These are phyloP conservation scores for Lepidocyrtinus sp. DNA, from an alignment of 2,888 invertebrate genomes.

Conservation along the genomic window DNA sequence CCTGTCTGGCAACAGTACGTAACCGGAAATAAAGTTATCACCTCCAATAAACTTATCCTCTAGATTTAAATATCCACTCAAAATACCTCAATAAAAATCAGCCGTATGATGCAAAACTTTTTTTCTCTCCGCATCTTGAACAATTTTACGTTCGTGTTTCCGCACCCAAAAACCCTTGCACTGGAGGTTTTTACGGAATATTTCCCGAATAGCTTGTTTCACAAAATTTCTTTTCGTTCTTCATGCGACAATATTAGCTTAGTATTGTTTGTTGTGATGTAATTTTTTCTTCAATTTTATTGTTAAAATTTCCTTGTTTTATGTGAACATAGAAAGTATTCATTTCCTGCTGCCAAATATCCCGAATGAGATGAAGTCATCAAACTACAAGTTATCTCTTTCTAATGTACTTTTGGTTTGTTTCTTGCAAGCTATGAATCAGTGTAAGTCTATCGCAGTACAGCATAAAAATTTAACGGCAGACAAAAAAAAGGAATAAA, in stretches of 20 bases:
- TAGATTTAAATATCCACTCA: not conserved
- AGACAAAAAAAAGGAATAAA: no score
- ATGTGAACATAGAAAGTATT: not conserved
- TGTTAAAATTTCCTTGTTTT: not conserved
- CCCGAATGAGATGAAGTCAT: not conserved
- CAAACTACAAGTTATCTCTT: not conserved
- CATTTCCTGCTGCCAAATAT: not conserved
- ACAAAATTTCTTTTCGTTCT: no score
- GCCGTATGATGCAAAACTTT: no score
- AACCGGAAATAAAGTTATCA: slow-evolving; percentile 12
- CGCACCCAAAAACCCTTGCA: not conserved
- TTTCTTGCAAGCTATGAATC: not conserved
- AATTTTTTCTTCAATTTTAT: not conserved
- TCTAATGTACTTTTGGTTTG: not conserved
- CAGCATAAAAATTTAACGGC: not conserved
- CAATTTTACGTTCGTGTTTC: not conserved
- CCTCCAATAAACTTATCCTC: not conserved
- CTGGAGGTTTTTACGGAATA: not conserved
- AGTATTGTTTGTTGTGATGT: not conserved
- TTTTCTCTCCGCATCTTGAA: no score
- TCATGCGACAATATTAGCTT: not conserved
- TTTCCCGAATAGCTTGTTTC: not conserved
- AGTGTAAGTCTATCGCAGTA: not conserved
- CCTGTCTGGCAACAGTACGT: not conserved
- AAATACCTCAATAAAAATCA: slow-evolving; percentile 17